Conservation (phyloP, 30 jellyfish, hydroid and myxozoan species). For the Calvadosia cruxmelitensis region DNA sequence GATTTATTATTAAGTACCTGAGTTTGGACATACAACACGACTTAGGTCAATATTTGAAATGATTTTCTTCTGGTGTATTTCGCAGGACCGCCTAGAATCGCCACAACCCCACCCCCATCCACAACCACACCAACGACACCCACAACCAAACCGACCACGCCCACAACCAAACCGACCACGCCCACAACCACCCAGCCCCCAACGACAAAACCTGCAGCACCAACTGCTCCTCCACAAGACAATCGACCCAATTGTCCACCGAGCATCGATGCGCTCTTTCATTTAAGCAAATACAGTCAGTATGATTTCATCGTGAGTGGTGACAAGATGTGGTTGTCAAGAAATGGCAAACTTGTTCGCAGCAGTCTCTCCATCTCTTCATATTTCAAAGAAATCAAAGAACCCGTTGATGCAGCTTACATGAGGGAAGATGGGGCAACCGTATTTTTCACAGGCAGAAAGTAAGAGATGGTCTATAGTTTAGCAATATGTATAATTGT, state of each 20-base stretch:
- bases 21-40: no score
- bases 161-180: slow-evolving; percentile 5
- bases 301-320: background rate
- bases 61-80: no score
- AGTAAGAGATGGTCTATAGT: no score
- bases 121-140: slow-evolving; percentile 16
- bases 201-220: slow-evolving; percentile 1
- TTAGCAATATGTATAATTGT: no score
- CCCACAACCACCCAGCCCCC: slow-evolving; percentile 3
- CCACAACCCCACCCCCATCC: slow-evolving; percentile 9
- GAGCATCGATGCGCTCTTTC: slow-evolving; percentile 5
- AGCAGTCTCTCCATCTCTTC: background rate
- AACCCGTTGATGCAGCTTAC: background rate
- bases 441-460: background rate
- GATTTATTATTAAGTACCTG: no score
- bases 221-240: slow-evolving; percentile 12
- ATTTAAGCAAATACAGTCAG: background rate
- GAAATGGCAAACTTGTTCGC: background rate
- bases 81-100: background rate
- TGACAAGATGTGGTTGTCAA: background rate
- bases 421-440: background rate
- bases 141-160: slow-evolving; percentile 8
- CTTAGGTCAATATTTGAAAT: no score
- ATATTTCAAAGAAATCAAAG: background rate
- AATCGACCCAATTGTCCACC: slow-evolving; percentile 8